phyloP scores from a whole-genome alignment of 2,888 invertebrate species.

The Aphodius granarius region DNA sequence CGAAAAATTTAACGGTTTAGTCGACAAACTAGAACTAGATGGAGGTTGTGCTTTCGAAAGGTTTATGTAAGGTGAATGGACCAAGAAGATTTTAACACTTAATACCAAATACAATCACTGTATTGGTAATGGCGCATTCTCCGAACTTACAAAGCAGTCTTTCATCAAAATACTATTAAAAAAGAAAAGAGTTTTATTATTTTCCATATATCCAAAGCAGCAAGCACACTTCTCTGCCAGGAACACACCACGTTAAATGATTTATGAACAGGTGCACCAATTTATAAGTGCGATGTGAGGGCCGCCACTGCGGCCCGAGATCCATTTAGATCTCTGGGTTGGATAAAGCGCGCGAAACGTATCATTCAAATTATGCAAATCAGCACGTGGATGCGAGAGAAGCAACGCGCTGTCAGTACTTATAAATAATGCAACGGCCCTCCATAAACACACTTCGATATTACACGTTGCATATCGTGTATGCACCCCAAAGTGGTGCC shows the following conservation, averaged over 20 bases:
- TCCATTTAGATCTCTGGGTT: slow-evolving; percentile 1
- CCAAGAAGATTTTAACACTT: background rate
- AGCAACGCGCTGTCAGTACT: background rate
- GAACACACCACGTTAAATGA: background rate
- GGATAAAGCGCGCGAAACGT: slow-evolving; percentile 9
- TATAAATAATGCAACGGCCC: background rate
- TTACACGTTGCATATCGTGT: background rate
- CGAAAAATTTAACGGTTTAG: background rate
- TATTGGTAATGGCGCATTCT: too few relatives aligned
- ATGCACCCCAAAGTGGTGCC: background rate
- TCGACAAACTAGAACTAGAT: background rate
- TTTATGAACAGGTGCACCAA: slow-evolving; percentile 9
- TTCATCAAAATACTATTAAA: too few relatives aligned
- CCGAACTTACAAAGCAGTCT: too few relatives aligned
- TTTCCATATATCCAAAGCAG: too few relatives aligned
- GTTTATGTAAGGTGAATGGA: background rate
- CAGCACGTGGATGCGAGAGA: background rate
- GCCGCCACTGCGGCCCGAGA: background rate
- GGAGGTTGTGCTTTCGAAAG: background rate
- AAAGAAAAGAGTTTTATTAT: too few relatives aligned
- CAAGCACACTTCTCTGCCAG: too few relatives aligned
- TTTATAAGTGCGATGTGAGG: slow-evolving; percentile 5
- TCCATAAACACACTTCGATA: background rate
- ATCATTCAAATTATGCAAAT: slow-evolving; percentile 15
- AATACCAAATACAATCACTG: background rate